Evolutionary conservation across 2,888 invertebrate genomes (phyloP).

Genomic region (Cephus nigrinus): DNA sequence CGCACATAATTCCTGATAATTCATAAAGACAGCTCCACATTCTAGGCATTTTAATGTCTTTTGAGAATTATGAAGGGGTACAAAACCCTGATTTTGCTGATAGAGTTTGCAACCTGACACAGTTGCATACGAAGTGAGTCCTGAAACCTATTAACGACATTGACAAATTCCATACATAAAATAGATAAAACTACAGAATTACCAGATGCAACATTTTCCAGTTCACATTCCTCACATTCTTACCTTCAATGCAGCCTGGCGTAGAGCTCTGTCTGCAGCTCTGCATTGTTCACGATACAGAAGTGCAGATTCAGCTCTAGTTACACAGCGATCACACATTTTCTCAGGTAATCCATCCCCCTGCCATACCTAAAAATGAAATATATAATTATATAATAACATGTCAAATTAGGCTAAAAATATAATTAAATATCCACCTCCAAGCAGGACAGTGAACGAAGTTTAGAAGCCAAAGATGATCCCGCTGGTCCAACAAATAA

Average conservation of each 20-base stretch:
- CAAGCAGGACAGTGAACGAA: constrained; percentile 60
- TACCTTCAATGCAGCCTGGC: constrained; percentile 60
- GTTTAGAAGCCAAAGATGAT: constrained; percentile 61
- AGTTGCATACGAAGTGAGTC: constrained; percentile 44
- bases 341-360: constrained; percentile 63
- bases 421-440: constrained; percentile 43
- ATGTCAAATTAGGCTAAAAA: neutral
- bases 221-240: neutral
- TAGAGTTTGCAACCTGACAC: constrained; percentile 51
- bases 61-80: constrained; percentile 45
- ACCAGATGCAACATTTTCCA: neutral
- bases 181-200: neutral
- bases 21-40: constrained; percentile 50
- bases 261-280: constrained; percentile 60
- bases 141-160: constrained; percentile 45
- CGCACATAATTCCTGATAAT: constrained; percentile 53
- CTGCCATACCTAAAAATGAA: constrained; percentile 55
- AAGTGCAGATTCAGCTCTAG: constrained; percentile 61
- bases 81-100: constrained; percentile 51
- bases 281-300: constrained; percentile 62
- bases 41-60: constrained; percentile 53
- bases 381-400: neutral
- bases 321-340: constrained; percentile 62
- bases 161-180: neutral
- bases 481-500: constrained; percentile 61